Conservation (phyloP, 2,113 vertebrate genomes). For the Oryzias javanicus region DNA sequence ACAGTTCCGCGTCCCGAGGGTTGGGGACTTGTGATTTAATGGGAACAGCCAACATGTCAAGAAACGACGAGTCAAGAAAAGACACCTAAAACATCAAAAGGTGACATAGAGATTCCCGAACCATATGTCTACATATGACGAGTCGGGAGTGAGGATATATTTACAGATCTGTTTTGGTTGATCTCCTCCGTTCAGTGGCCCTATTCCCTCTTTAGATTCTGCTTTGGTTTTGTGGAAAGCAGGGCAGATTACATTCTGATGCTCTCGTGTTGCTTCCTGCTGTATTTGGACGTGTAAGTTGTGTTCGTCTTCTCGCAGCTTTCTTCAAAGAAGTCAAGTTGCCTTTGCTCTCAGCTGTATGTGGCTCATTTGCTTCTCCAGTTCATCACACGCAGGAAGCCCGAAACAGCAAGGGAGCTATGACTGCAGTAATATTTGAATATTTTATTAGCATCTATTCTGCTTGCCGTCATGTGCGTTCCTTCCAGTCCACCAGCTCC, state of each 20-base stretch:
- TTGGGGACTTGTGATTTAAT: no score
- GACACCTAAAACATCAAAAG: no score
- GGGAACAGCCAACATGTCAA: no score
- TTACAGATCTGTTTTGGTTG: no score
- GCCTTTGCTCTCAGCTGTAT: constrained; percentile 1
- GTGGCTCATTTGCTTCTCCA: constrained; percentile 26
- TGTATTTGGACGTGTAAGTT: not conserved
- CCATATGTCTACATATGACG: no score
- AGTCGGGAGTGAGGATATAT: no score
- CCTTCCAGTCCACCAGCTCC: not conserved
- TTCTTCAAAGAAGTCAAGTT: constrained; percentile 5
- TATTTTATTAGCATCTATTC: constrained; percentile 12
- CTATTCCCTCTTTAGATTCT: not conserved
- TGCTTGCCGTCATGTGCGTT: not conserved
- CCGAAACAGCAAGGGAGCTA: constrained; percentile 17
- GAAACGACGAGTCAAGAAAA: no score
- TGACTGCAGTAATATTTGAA: constrained; percentile 24
- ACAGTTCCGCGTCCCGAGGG: no score
- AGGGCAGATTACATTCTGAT: not conserved
- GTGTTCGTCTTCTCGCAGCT: not conserved
- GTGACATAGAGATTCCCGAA: no score
- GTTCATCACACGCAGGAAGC: constrained; percentile 6
- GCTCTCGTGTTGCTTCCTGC: constrained; percentile 2
- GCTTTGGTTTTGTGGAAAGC: not conserved
- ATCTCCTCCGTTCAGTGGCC: no score